phyloP scores from a whole-genome alignment of 2,797 vertebrate species.

The Aselliscus stoliczkanus region DNA sequence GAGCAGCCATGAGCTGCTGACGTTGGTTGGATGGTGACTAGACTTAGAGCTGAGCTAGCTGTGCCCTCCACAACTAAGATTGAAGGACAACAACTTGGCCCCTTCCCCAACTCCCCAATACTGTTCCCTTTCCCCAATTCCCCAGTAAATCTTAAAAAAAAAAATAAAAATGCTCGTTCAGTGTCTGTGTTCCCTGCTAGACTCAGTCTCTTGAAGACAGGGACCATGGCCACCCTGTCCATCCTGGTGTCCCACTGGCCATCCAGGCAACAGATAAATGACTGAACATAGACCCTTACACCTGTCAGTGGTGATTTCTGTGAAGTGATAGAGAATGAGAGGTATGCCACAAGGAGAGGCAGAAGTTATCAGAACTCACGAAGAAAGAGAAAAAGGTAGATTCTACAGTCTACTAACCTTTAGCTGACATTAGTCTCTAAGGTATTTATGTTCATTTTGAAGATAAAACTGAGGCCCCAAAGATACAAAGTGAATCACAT shows the following conservation, averaged over 20 bases:
- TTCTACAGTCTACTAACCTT: not conserved
- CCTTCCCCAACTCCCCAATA: no score
- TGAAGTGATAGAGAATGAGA: not conserved
- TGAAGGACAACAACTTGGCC: no score
- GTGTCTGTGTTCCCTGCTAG: not conserved
- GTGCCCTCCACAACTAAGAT: no score
- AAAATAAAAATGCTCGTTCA: not conserved
- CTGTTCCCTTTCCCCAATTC: no score
- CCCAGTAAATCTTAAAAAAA: no score
- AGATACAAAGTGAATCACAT: not conserved
- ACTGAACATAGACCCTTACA: not conserved
- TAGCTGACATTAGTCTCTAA: not conserved
- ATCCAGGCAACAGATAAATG: not conserved
- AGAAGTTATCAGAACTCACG: not conserved
- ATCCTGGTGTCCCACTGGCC: fast-evolving
- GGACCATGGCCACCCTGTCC: not conserved
- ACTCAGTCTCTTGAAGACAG: not conserved
- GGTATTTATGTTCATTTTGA: not conserved
- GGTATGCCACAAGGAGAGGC: not conserved
- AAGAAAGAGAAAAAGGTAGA: not conserved
- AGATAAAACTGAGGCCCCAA: not conserved
- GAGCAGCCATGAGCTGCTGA: no score
- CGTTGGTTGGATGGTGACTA: no score
- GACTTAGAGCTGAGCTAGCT: no score
- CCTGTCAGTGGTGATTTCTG: not conserved